A percentile compares a stretch with the other conserved stretches of the same genome.
These are phyloP conservation scores for Ptychochromis oligacanthus DNA, from an alignment of 2,113 vertebrate species.

Conservation along the genomic window DNA sequence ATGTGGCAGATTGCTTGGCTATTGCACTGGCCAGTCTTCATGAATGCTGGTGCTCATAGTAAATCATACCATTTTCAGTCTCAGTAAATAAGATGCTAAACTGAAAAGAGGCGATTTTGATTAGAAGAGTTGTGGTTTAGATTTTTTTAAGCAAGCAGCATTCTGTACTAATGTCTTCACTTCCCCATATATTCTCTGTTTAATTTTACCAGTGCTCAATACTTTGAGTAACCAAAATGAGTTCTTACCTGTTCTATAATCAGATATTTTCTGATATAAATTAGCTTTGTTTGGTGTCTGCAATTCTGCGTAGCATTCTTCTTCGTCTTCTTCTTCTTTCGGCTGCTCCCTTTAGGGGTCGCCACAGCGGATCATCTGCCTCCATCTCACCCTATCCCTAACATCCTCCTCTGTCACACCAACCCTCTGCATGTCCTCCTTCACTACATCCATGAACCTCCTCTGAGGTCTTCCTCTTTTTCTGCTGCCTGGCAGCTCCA, in stretches of 20 bases:
- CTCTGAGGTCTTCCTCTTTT: no score
- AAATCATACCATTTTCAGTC: accelerated
- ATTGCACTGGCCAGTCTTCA: neutral
- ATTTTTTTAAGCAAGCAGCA: no score
- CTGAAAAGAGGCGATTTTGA: neutral
- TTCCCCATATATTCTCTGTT: neutral
- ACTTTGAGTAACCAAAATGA: neutral
- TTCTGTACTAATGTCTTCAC: neutral
- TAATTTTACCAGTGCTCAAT: neutral
- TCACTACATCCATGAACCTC: no score
- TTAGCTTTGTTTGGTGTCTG: neutral
- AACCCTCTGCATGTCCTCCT: no score
- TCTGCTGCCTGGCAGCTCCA: no score
- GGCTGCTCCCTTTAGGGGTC: no score
- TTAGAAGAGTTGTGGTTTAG: no score
- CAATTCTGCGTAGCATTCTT: no score
- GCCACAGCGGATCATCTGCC: no score
- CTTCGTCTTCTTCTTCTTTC: no score
- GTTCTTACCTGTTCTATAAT: neutral
- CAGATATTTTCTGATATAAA: neutral
- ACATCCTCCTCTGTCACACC: no score
- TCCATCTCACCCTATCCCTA: no score
- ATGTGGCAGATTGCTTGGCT: neutral
- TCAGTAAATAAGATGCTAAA: neutral
- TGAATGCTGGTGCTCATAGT: neutral